Evolutionary conservation across 2,888 invertebrate species (phyloP), one percentile per base, ranked within the genome.

Genomic region (Dolichomitus sp.): DNA sequence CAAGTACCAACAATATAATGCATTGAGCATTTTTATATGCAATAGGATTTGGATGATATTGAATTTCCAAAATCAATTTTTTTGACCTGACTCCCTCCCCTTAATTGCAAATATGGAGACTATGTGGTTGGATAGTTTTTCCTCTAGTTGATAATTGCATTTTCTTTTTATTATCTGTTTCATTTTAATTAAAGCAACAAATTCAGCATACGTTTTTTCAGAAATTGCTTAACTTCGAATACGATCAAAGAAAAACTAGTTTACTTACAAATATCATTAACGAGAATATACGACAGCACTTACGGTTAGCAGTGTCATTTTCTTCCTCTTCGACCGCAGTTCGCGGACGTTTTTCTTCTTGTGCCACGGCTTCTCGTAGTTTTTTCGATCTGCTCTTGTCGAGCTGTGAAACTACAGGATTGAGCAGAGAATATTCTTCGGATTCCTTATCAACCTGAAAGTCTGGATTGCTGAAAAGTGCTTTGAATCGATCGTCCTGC

Each of bases 401-500:
- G 69, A 98, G 93, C 88, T 97, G 96, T 42, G 98, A 97, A 48
- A 99, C 94, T 4, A 98, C 98, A 23, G 99, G 99, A 93, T 99
- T 98, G 23, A 99, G 94, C 81, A 99, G 94, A 88, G 97, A 95
- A 93, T 96, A 99, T 92, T 99, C 98, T 89, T 98, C 98, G 66
- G 97, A 96, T 90, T 96, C 96, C 89, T 96, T 97, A 92, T 99
- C 97, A 76, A 99, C 97, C 94, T 98, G 97, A 93, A 98, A 99
- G 91, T 99, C 98, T 12, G 98, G 97, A 94, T 99, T 98, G 88
- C 96, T 96, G 94, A 99, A 99, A 92, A 99, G 94, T 1, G 96
- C 96, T 92, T 97, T 97, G 94, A 99, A 99, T 89, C 99, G 96
- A 84, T 97, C 95, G 93, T 99, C 99, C 89, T 96, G 95, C 78